Evolutionary conservation across 2,888 invertebrate genomes (phyloP).

Genomic region (Acrobasis consociella): DNA sequence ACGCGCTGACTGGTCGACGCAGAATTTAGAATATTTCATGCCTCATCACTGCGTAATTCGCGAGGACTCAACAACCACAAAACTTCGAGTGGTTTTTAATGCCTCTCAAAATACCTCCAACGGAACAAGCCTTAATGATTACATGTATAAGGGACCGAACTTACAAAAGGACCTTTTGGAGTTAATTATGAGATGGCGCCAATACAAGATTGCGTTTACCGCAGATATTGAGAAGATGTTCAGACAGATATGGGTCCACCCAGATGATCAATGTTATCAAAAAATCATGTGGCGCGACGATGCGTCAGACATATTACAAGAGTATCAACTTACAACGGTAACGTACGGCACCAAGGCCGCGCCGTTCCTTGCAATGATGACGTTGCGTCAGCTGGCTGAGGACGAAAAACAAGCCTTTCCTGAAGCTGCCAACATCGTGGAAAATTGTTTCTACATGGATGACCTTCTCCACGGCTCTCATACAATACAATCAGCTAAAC

Average conservation of each 20-base stretch:
- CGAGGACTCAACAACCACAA: conserved; percentile 31
- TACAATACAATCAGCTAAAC: conserved; percentile 19
- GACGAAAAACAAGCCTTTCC: conserved; percentile 26
- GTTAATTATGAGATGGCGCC: conserved; percentile 33
- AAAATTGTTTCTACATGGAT: conserved; percentile 26
- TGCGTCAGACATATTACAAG: conserved; percentile 14
- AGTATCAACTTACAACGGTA: conserved; percentile 28
- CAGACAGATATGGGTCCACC: conserved; percentile 28
- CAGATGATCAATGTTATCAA: conserved; percentile 31
- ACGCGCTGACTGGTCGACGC: conserved; percentile 1
- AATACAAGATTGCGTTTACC: conserved; percentile 31
- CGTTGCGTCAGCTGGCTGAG: conserved; percentile 27
- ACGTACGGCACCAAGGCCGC: conserved; percentile 30
- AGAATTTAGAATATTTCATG: conserved; percentile 25
- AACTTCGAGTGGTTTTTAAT: conserved; percentile 30
- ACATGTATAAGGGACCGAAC: conserved; percentile 34
- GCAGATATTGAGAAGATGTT: conserved; percentile 38
- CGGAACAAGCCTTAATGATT: conserved; percentile 33
- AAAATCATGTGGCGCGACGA: conserved; percentile 35
- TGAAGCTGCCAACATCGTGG: conserved; percentile 17
- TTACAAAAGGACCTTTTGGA: conserved; percentile 23
- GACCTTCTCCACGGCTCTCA: conserved; percentile 22
- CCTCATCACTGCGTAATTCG: conserved; percentile 33
- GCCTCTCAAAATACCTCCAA: too few relatives aligned
- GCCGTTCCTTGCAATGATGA: conserved; percentile 37